Percentiles rank a stretch among this genome's conserved stretches.
These are phyloP conservation scores for Spodoptera picta DNA, from an alignment of 2,888 invertebrate species.

Conservation along the genomic window DNA sequence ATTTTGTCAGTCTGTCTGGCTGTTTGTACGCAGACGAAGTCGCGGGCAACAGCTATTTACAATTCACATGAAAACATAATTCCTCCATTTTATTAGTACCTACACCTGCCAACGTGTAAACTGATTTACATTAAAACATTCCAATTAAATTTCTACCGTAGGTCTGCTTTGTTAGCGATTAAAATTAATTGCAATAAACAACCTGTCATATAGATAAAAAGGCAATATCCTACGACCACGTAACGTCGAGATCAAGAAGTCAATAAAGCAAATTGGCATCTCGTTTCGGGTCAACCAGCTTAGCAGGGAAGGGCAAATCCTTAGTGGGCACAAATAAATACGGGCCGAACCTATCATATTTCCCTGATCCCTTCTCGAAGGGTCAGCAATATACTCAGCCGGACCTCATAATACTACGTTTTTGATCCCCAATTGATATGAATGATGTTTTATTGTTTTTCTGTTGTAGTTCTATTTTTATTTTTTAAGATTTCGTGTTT, in stretches of 20 bases:
- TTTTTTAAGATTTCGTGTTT: constrained; percentile 13
- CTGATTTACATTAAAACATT: too few relatives aligned
- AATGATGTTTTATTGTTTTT: constrained; percentile 71
- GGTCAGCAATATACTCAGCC: constrained; percentile 74
- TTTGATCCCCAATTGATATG: constrained; percentile 69
- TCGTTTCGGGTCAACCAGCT: constrained; percentile 82
- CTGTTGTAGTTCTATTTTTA: constrained; percentile 6
- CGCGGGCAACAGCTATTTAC: too few relatives aligned
- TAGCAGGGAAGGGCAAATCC: constrained; percentile 82
- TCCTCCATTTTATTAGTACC: too few relatives aligned
- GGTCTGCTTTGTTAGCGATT: background rate
- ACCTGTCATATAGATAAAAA: constrained; percentile 17
- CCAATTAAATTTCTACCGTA: background rate
- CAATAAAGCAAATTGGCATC: constrained; percentile 83
- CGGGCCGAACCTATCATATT: constrained; percentile 83
- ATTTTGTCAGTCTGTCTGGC: too few relatives aligned
- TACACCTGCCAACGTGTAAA: too few relatives aligned
- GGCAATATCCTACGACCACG: constrained; percentile 54
- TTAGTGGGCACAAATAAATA: constrained; percentile 86
- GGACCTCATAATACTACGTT: constrained; percentile 68
- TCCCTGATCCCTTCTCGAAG: constrained; percentile 84
- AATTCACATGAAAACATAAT: too few relatives aligned
- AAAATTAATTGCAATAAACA: constrained; percentile 1
- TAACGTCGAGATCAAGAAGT: constrained; percentile 70
- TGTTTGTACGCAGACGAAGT: too few relatives aligned